Evolutionary conservation across 1,140 invertebrate genomes (phyloP), one percentile per base, ranked within the genome.

Genomic region (Temnothorax curvispinosus): DNA sequence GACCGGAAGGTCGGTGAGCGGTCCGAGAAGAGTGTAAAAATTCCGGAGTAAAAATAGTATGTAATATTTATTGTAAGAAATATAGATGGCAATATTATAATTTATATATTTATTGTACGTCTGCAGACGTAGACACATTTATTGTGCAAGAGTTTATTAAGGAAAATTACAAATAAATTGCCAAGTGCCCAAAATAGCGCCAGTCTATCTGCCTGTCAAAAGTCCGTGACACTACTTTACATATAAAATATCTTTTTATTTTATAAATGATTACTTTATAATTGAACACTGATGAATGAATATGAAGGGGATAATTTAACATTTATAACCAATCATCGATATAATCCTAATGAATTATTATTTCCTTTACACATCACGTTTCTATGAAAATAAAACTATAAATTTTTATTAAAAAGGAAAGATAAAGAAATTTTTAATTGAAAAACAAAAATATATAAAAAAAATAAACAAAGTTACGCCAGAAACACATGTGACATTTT

Each of bases 181-280:
- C 9, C 15, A n/a, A 56, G 52, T 7, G 7, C 52, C 52, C 52
- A 67, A 38, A 56, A 38, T 11, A 41, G n/a, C 21, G 27, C 27
- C 50, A 56, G 35, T 58, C 11, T 0, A 44, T 13, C 11, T 9
- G 2, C 11, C 5, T 44, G 35, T 74, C 15, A 11, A 56, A 13
- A 21, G 38, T 75, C 7, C 35, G n/a, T 15, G 52, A 75, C n/a
- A 60, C 21, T 76, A 60, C 21, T 76, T 76, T 76, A 41, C n/a
- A 41, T 58, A 38, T 58, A 58, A 76, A 76, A 76, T 76, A 18
- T 18, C 6, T 41, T 27, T 27, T 27, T 27, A 27, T 27, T 27
- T 27, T 27, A 27, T 27, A 27, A 27, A 2, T 11, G 3, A 41
- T 76, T 58, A 72, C 35, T 13, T 58, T 56, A 3, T 58, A 74